Base-by-base conservation (phyloP, 2,888 invertebrate species). In the Erpobdella octoculata region DNA sequence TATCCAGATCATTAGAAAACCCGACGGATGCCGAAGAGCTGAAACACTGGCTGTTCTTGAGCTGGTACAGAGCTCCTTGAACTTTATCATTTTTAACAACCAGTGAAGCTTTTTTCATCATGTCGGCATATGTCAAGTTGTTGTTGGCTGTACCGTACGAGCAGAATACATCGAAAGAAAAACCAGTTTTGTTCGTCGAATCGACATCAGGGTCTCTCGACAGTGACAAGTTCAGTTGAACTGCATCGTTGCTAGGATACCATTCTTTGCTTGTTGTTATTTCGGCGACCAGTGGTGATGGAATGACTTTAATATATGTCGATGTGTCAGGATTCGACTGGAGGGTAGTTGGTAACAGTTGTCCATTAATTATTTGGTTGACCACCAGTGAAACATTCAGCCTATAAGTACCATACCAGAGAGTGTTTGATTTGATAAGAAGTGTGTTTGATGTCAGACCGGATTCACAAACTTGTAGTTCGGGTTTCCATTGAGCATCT, bases 151-250 rank as follows among this genome's bases (percentile, higher is more conserved):
- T 15, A 18, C 6, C n/a, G 25, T 12, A 33, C 66, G 71, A 73
- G 62, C 79, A 81, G 70, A 81, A 77, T 6, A 82, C 72, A 61
- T 78, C 76, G 37, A 77, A 79, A 4, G 74, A 72, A 38, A 81
- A 75, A 12, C 78, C 80, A 12, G 78, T 77, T 35, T 77, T 75
- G 46, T 76, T 78, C 46, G 77, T 72, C 8, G 59, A 21, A 0
- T 46, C 46, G 0, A 77, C 77, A 59, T 77, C 77, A 0, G 76
- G 77, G 48, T 77, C 77, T 38, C 62, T 33, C 1, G 76, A 75
- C 18, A n/a, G 37, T 18, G 68, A 68, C 36, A 73, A 38, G 70
- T 76, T 69, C 35, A 76, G 59, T 15, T 38, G 72, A 25, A 76
- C 38, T 2, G 68, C 28, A 3, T 71, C 72, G n/a, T 64, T 36